Conservation (phyloP, 1,140 invertebrate genomes). For the Melanaphis sacchari region DNA sequence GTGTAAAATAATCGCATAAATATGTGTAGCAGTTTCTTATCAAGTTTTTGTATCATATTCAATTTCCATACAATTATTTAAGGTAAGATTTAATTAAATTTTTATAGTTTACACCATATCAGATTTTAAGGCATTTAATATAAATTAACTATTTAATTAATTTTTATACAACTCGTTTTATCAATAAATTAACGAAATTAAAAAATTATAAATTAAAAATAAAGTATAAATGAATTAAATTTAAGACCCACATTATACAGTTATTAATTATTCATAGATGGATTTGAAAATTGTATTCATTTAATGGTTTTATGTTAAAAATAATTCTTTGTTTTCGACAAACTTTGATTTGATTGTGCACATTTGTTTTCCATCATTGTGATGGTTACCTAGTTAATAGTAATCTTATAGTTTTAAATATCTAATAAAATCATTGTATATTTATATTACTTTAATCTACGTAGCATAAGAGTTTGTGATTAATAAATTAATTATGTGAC, state of each 20-base stretch:
- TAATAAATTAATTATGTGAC: no score
- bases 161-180: no score
- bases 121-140: neutral
- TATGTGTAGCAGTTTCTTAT: neutral
- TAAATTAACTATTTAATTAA: neutral
- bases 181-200: no score
- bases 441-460: neutral
- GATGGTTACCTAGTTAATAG: neutral
- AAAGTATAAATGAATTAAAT: neutral
- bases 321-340: neutral
- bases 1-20: neutral
- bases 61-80: neutral
- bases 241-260: neutral
- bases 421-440: neutral
- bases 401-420: neutral
- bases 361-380: neutral
- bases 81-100: neutral
- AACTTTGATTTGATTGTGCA: neutral
- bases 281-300: neutral
- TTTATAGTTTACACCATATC: neutral
- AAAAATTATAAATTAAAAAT: neutral
- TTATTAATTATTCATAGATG: neutral
- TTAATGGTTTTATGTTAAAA: neutral
- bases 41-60: neutral
- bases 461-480: neutral